Base-by-base conservation (phyloP, 2,113 vertebrate genomes). In the Syngnathus scovelli region DNA sequence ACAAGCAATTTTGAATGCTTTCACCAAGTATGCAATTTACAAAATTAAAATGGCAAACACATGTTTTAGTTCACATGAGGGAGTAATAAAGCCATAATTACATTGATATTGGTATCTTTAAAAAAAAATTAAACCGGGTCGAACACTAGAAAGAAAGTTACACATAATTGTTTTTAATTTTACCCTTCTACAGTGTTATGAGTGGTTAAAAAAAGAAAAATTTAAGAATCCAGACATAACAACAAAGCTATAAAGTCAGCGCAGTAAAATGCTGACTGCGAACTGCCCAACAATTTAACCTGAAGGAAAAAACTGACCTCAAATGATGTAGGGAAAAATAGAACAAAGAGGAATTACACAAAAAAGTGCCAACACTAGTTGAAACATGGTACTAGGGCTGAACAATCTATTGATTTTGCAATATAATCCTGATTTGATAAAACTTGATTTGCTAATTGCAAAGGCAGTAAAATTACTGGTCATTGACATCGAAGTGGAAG, bases 91-190 rank as follows among this genome's bases (percentile, higher is more conserved):
- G 13, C 18, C 19, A 62, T 44, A 63, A 77, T 71, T 41, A 73
- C 68, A 73, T 52, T 69, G 44, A 69, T 54, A 61, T 18, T 66
- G 60, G 69, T 63, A 61, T 8, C 55, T 67, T 39, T 64, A 65
- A 65, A n/a, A 63, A 63, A 62, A 59, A 61, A 44, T 11, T 27
- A 62, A 21, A 18, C 11, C 12, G 16, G 61, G 21, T 23, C 44
- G 61, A 62, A 44, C 61, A 44, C 21, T 27, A 15, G 12, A 61
- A 44, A 61, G 5, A 61, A 61, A 43, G 59, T 41, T 41, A 21
- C 10, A 43, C 10, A 43, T n/a, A 13, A 61, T n/a, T 13, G 15
- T 37, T 13, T 62, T 43, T 6, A 62, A 13, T 12, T 62, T 62
- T 44, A 7, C 18, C 21, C 12, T 27, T 41, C 21, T 1, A 7